Evolutionary conservation across 2,113 vertebrate genomes (phyloP).

Genomic region (Chloroceryle aenea): DNA sequence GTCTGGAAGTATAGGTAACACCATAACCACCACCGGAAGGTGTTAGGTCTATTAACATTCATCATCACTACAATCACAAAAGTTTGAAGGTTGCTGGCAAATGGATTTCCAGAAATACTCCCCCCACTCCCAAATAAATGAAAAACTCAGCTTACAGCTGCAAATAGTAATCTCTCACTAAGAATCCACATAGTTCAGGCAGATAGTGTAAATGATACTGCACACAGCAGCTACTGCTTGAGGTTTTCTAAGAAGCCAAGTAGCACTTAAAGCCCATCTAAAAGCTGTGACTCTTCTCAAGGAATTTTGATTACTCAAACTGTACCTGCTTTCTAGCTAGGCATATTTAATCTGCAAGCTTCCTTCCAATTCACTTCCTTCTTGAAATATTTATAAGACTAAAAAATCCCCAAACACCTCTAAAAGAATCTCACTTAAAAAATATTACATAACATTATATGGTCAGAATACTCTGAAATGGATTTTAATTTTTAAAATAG

Average conservation of each 20-base stretch:
- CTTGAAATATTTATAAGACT: neutral
- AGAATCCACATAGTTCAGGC: neutral
- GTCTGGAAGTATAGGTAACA: neutral
- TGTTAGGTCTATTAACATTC: neutral
- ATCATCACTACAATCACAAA: neutral
- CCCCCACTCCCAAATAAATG: neutral
- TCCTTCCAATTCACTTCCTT: constrained; percentile 1
- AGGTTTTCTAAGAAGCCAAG: neutral
- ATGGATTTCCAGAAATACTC: neutral
- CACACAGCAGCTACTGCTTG: neutral
- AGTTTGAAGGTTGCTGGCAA: neutral
- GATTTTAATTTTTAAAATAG: neutral
- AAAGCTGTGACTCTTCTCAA: neutral
- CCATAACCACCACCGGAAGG: neutral
- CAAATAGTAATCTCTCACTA: neutral
- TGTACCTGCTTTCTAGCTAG: constrained; percentile 4
- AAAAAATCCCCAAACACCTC: neutral
- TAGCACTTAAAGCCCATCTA: neutral
- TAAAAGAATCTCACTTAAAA: neutral
- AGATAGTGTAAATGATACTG: neutral
- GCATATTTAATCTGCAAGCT: neutral
- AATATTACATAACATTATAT: neutral
- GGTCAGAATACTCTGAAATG: neutral
- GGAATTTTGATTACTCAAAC: neutral
- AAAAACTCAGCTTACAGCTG: neutral